Conservation (phyloP, 2,113 vertebrate genomes). For the Mesembrinibis cayennensis region DNA sequence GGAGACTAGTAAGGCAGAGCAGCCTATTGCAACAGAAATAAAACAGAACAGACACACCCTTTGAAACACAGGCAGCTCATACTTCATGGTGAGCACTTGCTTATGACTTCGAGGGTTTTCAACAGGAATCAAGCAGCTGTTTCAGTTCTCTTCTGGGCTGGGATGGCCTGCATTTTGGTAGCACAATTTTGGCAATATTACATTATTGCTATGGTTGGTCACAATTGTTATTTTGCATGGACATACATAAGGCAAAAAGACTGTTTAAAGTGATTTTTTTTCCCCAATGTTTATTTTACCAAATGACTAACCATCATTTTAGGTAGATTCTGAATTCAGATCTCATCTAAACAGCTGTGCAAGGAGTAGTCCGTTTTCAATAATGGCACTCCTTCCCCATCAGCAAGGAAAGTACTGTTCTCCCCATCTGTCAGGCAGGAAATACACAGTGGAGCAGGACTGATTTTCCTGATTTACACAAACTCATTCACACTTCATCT, state of each 20-base stretch:
- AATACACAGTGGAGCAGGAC: not conserved
- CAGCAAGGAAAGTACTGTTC: not conserved
- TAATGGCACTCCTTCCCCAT: accelerated
- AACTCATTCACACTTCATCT: not conserved
- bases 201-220: not conserved
- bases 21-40: not conserved
- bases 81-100: not conserved
- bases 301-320: not conserved
- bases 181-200: not conserved
- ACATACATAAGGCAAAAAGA: not conserved
- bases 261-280: not conserved
- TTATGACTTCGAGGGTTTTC: not conserved
- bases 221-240: not conserved
- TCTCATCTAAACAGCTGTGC: not conserved
- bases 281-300: not conserved
- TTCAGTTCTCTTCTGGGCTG: not conserved
- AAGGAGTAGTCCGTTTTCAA: not conserved
- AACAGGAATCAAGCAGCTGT: not conserved
- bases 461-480: not conserved
- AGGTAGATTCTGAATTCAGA: not conserved
- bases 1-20: not conserved
- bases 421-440: not conserved
- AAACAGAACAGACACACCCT: not conserved
- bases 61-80: not conserved
- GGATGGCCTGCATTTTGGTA: not conserved